These are phyloP conservation scores for Pollenia amentaria DNA, from an alignment of 2,888 invertebrate genomes.

Conservation along the genomic window DNA sequence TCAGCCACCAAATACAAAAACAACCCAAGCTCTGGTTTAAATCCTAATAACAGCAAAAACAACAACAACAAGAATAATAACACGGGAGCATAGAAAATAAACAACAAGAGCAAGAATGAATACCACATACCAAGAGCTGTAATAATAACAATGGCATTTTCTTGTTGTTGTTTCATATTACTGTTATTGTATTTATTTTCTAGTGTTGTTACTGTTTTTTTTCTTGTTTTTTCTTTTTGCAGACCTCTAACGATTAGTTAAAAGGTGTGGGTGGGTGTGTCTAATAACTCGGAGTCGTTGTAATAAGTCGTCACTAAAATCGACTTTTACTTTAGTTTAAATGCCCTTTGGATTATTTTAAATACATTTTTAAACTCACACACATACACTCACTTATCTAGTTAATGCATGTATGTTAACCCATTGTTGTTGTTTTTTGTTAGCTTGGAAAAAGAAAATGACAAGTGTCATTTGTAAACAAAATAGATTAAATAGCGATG, in stretches of 20 bases:
- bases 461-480: constrained; percentile 48
- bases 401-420: background rate
- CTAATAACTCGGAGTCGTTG: constrained; percentile 52
- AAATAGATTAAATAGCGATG: background rate
- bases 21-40: constrained; percentile 9
- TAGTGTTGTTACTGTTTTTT: background rate
- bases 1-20: background rate
- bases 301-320: constrained; percentile 44
- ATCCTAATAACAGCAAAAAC: constrained; percentile 12
- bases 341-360: constrained; percentile 53
- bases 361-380: background rate
- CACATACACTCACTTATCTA: background rate
- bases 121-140: background rate
- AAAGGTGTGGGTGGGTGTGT: constrained; percentile 73
- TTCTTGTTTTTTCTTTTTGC: constrained; percentile 21
- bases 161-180: constrained; percentile 33
- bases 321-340: constrained; percentile 45
- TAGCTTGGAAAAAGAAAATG: constrained; percentile 42
- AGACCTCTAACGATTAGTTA: constrained; percentile 37
- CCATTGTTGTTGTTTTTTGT: background rate
- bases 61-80: background rate
- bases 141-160: constrained; percentile 62
- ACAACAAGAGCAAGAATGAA: background rate
- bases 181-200: constrained; percentile 42
- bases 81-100: background rate